phyloP scores from a whole-genome alignment of 2,797 vertebrate genomes.

The Agapornis canus region DNA sequence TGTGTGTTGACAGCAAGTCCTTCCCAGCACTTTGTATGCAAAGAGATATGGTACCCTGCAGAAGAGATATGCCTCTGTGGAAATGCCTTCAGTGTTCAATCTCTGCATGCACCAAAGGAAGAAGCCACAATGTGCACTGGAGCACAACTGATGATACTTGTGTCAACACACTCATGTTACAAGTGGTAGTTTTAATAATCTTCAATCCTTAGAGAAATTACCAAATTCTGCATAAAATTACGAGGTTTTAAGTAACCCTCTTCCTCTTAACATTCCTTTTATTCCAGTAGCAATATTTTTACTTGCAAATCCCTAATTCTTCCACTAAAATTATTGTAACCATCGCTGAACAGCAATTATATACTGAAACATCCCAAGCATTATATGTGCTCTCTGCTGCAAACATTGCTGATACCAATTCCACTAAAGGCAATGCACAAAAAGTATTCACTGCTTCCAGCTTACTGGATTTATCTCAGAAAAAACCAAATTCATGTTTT shows the following conservation, averaged over 20 bases:
- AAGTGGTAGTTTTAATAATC: neutral
- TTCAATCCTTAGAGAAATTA: neutral
- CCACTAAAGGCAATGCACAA: neutral
- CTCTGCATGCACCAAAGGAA: neutral
- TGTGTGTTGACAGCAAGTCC: neutral
- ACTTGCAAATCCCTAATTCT: neutral
- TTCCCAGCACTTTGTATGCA: accelerated
- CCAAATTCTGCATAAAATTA: neutral
- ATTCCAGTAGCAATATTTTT: neutral
- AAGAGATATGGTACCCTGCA: neutral
- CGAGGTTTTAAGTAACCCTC: neutral
- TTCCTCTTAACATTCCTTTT: neutral
- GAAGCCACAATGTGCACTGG: neutral
- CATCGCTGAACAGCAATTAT: neutral
- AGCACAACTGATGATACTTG: neutral
- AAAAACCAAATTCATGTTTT: neutral
- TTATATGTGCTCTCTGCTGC: neutral
- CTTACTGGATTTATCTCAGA: neutral
- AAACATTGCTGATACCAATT: neutral
- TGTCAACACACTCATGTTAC: neutral
- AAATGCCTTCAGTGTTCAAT: neutral
- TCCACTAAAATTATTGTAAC: neutral
- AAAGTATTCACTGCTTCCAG: neutral
- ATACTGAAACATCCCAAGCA: neutral
- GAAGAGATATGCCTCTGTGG: neutral